Percentiles rank a stretch among this genome's conserved stretches.
These are phyloP conservation scores for Pocillopora verrucosa DNA, from an alignment of 64 coral and sea anemone genomes.

Conservation along the genomic window DNA sequence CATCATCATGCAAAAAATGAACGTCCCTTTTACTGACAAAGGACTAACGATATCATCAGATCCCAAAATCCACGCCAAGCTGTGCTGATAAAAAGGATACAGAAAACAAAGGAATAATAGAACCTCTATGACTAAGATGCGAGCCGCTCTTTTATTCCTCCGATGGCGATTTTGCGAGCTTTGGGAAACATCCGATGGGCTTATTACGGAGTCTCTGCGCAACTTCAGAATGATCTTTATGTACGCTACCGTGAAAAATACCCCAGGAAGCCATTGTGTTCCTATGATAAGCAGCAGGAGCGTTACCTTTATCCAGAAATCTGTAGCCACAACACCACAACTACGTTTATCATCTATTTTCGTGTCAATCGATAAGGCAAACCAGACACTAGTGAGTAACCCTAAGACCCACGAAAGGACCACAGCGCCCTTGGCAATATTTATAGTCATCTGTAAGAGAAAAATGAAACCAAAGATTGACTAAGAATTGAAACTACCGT, in stretches of 20 bases:
- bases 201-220: conserved; percentile 28
- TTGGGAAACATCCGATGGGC: conserved; percentile 6
- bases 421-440: not conserved
- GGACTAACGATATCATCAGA: not conserved
- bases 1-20: conserved; percentile 27
- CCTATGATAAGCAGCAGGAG: not conserved
- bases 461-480: not conserved
- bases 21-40: not conserved
- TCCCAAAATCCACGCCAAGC: not conserved
- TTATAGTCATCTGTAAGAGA: conserved; percentile 35
- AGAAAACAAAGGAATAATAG: conserved; percentile 20
- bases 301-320: not conserved
- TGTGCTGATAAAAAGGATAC: not conserved
- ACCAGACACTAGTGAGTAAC: not conserved
- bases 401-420: conserved; percentile 2
- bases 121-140: conserved; percentile 48
- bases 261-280: conserved; percentile 18
- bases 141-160: conserved; percentile 37
- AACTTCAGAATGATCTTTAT: conserved; percentile 38
- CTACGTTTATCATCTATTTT: not conserved
- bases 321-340: not conserved
- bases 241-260: conserved; percentile 7
- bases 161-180: conserved; percentile 32
- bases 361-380: not conserved
- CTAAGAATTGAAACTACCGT: too few species aligned